A percentile compares a stretch with the other conserved stretches of the same genome.
These are phyloP conservation scores for Omphaloscelis lunosa DNA, from an alignment of 2,888 invertebrate genomes.

Conservation along the genomic window DNA sequence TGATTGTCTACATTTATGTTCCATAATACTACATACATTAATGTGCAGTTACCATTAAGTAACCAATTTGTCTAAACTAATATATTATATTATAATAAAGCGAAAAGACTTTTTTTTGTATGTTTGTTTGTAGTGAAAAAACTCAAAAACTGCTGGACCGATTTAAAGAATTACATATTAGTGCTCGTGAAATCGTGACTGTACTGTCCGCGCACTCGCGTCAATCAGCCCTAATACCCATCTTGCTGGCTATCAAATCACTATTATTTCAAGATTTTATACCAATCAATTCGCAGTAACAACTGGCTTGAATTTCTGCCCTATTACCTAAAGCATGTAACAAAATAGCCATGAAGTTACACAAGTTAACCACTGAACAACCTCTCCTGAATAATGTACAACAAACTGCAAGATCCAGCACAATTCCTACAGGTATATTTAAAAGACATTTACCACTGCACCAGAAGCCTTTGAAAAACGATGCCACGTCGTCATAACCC, in stretches of 20 bases:
- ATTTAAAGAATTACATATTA: no score
- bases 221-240: neutral
- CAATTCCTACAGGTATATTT: constrained; percentile 60
- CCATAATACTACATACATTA: no score
- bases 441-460: constrained; percentile 53
- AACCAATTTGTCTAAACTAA: no score
- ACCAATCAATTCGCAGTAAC: neutral
- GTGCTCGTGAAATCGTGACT: no score
- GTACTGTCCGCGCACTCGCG: no score
- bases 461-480: constrained; percentile 59
- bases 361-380: neutral
- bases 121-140: no score
- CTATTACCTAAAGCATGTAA: neutral
- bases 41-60: no score
- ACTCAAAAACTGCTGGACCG: no score
- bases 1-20: no score
- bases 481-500: constrained; percentile 56
- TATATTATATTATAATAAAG: no score
- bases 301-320: no score
- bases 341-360: neutral
- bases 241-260: neutral
- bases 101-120: no score
- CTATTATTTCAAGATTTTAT: neutral
- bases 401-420: constrained; percentile 31
- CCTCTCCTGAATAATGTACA: constrained; percentile 38